phyloP scores from a whole-genome alignment of 2,113 vertebrate species.

The Spizaetus ornatus region DNA sequence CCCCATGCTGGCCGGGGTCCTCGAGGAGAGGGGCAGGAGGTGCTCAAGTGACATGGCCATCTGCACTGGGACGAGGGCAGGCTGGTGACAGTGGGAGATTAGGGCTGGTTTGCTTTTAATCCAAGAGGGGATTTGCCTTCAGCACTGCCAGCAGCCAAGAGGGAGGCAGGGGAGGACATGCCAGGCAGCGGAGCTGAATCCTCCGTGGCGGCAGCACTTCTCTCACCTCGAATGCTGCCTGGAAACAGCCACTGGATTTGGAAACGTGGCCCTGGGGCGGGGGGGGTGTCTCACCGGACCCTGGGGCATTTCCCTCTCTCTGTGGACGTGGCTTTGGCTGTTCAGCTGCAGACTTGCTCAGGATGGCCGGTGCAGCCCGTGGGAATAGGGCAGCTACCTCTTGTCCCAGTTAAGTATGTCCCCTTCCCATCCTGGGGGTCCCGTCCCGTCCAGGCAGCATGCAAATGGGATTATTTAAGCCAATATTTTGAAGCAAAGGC shows the following conservation, averaged over 20 bases:
- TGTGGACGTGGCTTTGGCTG: not conserved
- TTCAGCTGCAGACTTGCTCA: rapidly evolving
- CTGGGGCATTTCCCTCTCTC: not conserved
- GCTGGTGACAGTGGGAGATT: not conserved
- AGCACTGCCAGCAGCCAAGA: rapidly evolving
- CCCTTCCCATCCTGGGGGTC: not conserved
- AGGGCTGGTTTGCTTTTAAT: constrained; percentile 25
- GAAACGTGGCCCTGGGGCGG: not conserved
- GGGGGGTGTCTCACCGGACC: not conserved
- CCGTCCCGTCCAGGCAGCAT: not conserved
- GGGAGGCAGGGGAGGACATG: not conserved
- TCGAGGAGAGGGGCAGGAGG: not conserved
- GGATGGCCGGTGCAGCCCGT: rapidly evolving
- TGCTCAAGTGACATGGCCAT: not conserved
- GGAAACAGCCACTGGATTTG: not conserved
- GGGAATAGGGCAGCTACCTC: not conserved
- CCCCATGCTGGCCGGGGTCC: not conserved
- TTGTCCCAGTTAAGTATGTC: not conserved
- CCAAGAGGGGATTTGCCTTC: constrained; percentile 13
- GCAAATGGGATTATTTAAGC: not conserved
- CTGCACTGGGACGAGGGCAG: not conserved
- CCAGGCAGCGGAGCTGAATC: rapidly evolving
- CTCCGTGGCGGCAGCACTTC: rapidly evolving
- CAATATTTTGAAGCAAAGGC: not conserved
- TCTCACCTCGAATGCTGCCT: rapidly evolving